Base-by-base conservation (phyloP, 1,140 invertebrate genomes). In the Diabrotica undecimpunctata region DNA sequence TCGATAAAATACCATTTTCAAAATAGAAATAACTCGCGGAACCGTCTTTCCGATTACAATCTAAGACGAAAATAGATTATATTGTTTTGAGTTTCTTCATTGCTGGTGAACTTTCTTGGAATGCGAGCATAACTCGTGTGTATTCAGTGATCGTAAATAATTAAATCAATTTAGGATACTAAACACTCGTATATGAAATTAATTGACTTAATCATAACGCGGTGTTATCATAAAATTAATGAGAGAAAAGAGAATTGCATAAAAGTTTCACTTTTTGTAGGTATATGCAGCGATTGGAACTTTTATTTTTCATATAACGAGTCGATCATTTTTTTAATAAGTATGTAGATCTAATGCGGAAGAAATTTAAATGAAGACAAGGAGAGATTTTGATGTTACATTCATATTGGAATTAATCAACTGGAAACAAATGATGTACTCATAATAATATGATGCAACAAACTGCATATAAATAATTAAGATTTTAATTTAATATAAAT, bases 61-160 rank as follows among this genome's bases (percentile, higher is more conserved):
- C 41, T n/a, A n/a, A 46, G n/a, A 10, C 41, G 41, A 46, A 5
- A 5, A 6, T 46, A 25, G 25, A 25, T 25, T 4, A 25, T 2
- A 25, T 25, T 25, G 25, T 25, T 25, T 25, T 25, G 25, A 25
- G 25, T 25, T 25, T 25, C 41, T 4, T 46, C n/a, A 46, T 46
- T 46, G n/a, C 8, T 46, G 2, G n/a, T n/a, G n/a, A 39, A 60
- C 60, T 61, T 65, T 65, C 51, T 37, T 61, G 54, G 39, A 36
- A 52, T 60, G 37, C 59, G 8, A 46, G 8, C 41, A n/a, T n/a
- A 46, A 46, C 41, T 57, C 38, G 12, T 57, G 36, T n/a, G 36
- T n/a, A 38, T 37, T 57, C 55, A 57, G 10, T 57, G 55, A 38
- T 37, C 37, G 55, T 36, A 57, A 57, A 57, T 37, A 57, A 57